These are phyloP conservation scores for Cavia aperea DNA, from an alignment of 2,113 vertebrate genomes.

Conservation along the genomic window DNA sequence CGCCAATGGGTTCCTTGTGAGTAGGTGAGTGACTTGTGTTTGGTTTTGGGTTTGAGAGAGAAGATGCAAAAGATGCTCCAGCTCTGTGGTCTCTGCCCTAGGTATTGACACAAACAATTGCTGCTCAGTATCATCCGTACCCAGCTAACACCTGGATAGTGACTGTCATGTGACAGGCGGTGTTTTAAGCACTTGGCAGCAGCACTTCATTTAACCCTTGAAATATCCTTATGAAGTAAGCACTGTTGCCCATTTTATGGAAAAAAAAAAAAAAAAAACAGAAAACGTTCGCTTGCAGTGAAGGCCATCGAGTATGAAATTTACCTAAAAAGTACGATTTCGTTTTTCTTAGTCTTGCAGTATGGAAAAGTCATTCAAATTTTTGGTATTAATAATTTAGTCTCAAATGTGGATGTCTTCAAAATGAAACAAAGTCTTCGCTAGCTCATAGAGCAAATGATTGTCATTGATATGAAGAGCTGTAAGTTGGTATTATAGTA, in stretches of 20 bases:
- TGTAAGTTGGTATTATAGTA: neutral
- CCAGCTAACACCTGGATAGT: neutral
- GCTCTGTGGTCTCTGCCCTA: neutral
- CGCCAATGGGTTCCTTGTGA: neutral
- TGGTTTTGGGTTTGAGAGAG: neutral
- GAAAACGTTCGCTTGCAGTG: neutral
- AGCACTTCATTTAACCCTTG: neutral
- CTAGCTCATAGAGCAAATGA: neutral
- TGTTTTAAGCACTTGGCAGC: neutral
- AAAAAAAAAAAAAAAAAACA: neutral
- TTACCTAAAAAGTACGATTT: neutral
- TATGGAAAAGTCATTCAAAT: neutral
- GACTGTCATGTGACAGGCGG: neutral
- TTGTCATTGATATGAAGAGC: neutral
- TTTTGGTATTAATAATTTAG: conserved; percentile 19
- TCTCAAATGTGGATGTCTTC: neutral
- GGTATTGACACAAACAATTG: accelerated
- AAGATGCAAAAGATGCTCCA: neutral
- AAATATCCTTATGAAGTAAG: neutral
- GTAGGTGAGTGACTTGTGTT: neutral
- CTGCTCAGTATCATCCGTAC: no score
- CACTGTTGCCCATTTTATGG: neutral
- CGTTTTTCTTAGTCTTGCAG: neutral
- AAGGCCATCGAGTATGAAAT: neutral
- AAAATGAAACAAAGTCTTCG: neutral